Base-by-base conservation (phyloP, 2,797 vertebrate species). In the Arremon brunneinucha region DNA sequence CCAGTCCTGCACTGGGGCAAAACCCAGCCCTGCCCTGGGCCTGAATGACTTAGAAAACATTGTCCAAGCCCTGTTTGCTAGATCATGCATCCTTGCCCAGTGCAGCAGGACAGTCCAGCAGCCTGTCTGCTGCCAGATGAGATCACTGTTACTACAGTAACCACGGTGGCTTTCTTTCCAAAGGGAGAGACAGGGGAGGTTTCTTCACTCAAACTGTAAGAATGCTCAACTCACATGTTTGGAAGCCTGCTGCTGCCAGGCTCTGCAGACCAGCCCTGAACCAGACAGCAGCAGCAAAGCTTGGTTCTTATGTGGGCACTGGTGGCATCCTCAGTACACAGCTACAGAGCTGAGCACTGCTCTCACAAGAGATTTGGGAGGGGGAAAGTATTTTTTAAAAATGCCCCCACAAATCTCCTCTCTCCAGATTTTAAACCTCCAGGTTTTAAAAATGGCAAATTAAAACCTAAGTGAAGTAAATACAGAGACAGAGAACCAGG, bases 111-210 rank as follows among this genome's bases (percentile, higher is more conserved):
- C 52, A 68, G 41, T 20, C 44, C 62, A 57, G 78, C 28, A 77
- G 56, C 15, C 14, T 2, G 65, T 86, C 70, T 91, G 83, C 76
- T 63, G 72, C 32, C 65, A 43, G 82, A 88, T 72, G 88, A 86
- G 62, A 77, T 71, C 77, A 53, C 0, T 4, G 93, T 93, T 91
- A 91, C 90, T 91, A 55, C 95, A 94, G 93, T 75, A 93, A 94
- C 92, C 90, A 55, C 11, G 1, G 30, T 2, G 1, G 49, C 55
- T 57, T 91, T 64, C 75, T 91, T 91, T 56, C 43, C 76, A 22
- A 21, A 88, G 32, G 46, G 35, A 39, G 28, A 85, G 49, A 47
- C 68, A 67, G 75, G 68, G 53, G n/a, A 69, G 41, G 3, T 24
- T 76, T 80, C 53, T 49, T 12, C 9, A 63, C 50, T 93, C 39